Conservation (phyloP, 2,113 vertebrate genomes). For the Cryptotis parvus region DNA sequence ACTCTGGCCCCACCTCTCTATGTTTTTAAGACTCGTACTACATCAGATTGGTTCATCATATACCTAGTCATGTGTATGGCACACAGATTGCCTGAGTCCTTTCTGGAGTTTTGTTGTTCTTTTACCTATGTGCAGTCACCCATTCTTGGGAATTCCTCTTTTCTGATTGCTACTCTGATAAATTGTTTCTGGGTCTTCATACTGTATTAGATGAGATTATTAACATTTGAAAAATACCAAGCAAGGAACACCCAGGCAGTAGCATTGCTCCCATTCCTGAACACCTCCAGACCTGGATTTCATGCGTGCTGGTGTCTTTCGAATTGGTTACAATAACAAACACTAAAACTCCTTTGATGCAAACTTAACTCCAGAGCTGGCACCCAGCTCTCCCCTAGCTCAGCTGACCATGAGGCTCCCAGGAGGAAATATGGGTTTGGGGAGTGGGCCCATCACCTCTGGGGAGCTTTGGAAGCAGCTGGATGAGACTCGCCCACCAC, state of each 20-base stretch:
- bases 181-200: slow-evolving; percentile 54
- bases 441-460: too few relatives aligned
- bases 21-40: slow-evolving; percentile 38
- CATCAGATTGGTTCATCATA: slow-evolving; percentile 14
- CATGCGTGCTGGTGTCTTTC: slow-evolving; percentile 5
- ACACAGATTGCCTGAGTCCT: slow-evolving; percentile 16
- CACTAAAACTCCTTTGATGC: slow-evolving; percentile 54
- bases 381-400: too few relatives aligned
- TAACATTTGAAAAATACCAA: slow-evolving; percentile 42
- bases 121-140: neutral
- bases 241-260: neutral
- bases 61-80: slow-evolving; percentile 2
- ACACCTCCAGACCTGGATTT: neutral
- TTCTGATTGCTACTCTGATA: neutral
- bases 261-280: slow-evolving; percentile 40
- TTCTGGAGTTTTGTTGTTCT: neutral
- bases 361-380: too few relatives aligned
- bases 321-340: slow-evolving; percentile 59
- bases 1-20: too few relatives aligned
- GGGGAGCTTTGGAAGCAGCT: too few relatives aligned
- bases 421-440: too few relatives aligned
- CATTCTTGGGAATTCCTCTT: neutral
- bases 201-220: slow-evolving; percentile 44
- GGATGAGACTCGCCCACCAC: too few relatives aligned
- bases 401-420: too few relatives aligned